Base-by-base conservation (phyloP, 2,888 invertebrate species). In the Hirtodrosophila duncani region DNA sequence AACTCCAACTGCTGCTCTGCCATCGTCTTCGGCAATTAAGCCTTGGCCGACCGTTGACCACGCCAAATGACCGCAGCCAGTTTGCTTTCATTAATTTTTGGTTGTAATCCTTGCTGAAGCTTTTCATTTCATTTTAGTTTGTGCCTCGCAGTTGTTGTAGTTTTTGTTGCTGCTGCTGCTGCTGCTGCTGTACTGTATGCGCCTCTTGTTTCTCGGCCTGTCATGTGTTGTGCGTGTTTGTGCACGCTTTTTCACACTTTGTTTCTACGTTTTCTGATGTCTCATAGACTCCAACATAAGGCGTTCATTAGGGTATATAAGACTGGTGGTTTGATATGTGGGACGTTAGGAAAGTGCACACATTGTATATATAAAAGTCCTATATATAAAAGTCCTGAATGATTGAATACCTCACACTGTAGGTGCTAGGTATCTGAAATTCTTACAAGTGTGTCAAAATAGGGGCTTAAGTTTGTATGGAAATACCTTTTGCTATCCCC, bases 71-170 rank as follows among this genome's bases (percentile, higher is more conserved):
- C 82, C 82, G 69, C 75, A 77, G 79, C 83, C 81, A 71, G 81
- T 81, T 81, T 82, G 81, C 82, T 82, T 82, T 81, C 82, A 82
- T 81, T 82, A 79, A 81, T 82, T 82, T 81, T 79, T 69, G 81
- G 79, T 81, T 80, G 79, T 81, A 81, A 81, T 78, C 81, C 77
- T 80, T 71, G 71, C 66, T 67, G 75, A 70, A 75, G 80, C 77
- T 68, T 72, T 79, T 80, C 70, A 67, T 75, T 77, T 67, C 67
- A 67, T 77, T 77, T 70, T 68, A 67, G 74, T 77, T 68, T 67
- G 57, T 55, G 52, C 33, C 64, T 57, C 37, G 26, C 43, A 41
- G 42, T 44, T 68, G 55, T 42, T 55, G 55, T 11, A 9, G 33
- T 9, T 16, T 8, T n/a, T n/a, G 5, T n/a, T 7, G 23, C 16